Base-by-base conservation (phyloP, 2,888 invertebrate species). In the Ceramica pisi region DNA sequence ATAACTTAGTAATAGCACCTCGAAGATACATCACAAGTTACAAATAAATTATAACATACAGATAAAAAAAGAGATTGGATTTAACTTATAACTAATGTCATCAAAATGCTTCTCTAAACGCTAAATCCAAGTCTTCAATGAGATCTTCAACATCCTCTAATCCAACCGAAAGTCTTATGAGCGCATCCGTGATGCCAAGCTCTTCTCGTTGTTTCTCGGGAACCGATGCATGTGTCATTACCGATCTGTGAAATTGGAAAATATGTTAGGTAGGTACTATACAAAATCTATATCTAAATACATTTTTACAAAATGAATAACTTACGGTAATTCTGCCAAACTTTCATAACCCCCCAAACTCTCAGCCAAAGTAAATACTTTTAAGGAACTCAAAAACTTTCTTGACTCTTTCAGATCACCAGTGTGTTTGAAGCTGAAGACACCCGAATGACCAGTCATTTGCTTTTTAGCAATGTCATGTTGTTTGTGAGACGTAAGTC, bases 211-310 rank as follows among this genome's bases (percentile, higher is more conserved):
- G 97, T 57, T 97, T 97, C 67, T 96, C 97, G 0, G 99, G 98
- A 41, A 99, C 98, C 0, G 98, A 98, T 1, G 99, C 98, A 90
- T 99, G 99, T 0, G 99, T 99, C 99, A 99, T 99, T 38, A 98
- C 92, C 31, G 97, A 97, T 76, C 98, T 98, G 23, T 62, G 0
- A 1, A 56, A 35, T 66, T 51, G 26, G 1, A 26, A 50, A 77
- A 5, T 3, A 14, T 6, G 38, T 12, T 26, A 12, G 26, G n/a
- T n/a, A n/a, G n/a, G n/a, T n/a, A n/a, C n/a, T n/a, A n/a, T n/a
- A n/a, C n/a, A n/a, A n/a, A 57, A 35, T 35, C 14, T 57, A 19
- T 38, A 38, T 26, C 1, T 23, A 23, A n/a, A 14, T 26, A 7
- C 1, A 35, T 10, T 6, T 12, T 9, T 19, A n/a, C 6, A 26